A percentile compares a stretch with the other conserved stretches of the same genome.
phyloP scores from a whole-genome alignment of 2,888 invertebrate genomes.

The Conchocele bisecta region DNA sequence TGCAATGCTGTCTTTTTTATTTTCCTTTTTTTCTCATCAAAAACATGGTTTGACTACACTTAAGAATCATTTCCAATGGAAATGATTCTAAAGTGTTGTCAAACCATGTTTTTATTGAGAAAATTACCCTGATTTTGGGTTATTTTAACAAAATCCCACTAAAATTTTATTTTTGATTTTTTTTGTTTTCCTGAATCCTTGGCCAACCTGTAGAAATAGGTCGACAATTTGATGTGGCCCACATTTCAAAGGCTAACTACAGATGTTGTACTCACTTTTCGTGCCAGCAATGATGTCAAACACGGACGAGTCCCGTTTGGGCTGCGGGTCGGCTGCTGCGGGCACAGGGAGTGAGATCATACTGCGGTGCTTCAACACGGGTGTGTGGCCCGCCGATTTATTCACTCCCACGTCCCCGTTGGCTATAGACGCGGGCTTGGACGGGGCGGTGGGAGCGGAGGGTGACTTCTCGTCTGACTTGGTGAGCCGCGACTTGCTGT shows the following conservation, averaged over 20 bases:
- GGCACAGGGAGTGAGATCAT: constrained; percentile 45
- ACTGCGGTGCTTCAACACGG: constrained; percentile 51
- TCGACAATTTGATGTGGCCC: too few relatives aligned
- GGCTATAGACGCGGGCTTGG: constrained; percentile 38
- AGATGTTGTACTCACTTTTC: constrained; percentile 61
- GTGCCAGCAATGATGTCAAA: constrained; percentile 79
- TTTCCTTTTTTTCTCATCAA: too few relatives aligned
- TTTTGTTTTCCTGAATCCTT: too few relatives aligned
- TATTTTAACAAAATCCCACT: too few relatives aligned
- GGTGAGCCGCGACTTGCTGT: constrained; percentile 90
- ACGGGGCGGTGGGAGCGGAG: constrained; percentile 16
- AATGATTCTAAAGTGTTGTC: too few relatives aligned
- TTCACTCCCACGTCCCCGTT: constrained; percentile 57
- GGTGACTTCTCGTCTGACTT: constrained; percentile 57
- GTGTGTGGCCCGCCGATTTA: constrained; percentile 42
- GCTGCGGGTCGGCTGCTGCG: constrained; percentile 26
- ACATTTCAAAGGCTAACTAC: neutral
- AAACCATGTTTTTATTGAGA: too few relatives aligned
- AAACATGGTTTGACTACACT: too few relatives aligned
- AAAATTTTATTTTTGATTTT: too few relatives aligned
- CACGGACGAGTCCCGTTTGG: constrained; percentile 64
- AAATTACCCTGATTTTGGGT: too few relatives aligned
- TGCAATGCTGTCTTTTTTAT: too few relatives aligned
- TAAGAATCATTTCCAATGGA: too few relatives aligned
- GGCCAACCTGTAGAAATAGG: too few relatives aligned